Percentiles rank a stretch among this genome's conserved stretches.
Evolutionary conservation across 2,888 invertebrate genomes (phyloP).

Genomic region (Cataglyphis livida): DNA sequence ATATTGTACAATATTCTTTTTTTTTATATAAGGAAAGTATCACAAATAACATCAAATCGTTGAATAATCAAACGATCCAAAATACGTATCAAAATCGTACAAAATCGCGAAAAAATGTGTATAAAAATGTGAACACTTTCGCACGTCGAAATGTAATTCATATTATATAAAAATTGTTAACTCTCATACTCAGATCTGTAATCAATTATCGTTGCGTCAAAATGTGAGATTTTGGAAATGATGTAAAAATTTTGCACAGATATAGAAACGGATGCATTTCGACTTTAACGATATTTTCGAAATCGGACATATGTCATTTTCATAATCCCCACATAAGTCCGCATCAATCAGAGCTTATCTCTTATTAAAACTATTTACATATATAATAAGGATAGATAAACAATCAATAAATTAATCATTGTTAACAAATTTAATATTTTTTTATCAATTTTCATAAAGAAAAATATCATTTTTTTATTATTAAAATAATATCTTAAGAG

Average conservation of each 20-base stretch:
- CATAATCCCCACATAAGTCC: background rate
- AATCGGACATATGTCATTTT: background rate
- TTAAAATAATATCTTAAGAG: background rate
- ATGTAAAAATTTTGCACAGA: background rate
- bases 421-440: background rate
- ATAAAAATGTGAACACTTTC: conserved; percentile 32
- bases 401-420: background rate
- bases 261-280: background rate
- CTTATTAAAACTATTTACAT: background rate
- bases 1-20: conserved; percentile 23
- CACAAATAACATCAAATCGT: conserved; percentile 59
- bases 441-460: background rate
- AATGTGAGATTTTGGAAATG: conserved; percentile 19
- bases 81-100: conserved; percentile 21
- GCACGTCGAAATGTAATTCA: conserved; percentile 5
- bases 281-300: background rate
- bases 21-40: conserved; percentile 57
- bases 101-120: conserved; percentile 14
- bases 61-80: conserved; percentile 46
- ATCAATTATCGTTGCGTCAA: background rate
- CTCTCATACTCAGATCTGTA: background rate
- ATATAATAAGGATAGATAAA: background rate
- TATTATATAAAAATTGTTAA: conserved; percentile 2
- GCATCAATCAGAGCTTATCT: conserved; percentile 11
- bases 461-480: background rate